Percentiles rank a stretch among this genome's conserved stretches.
Evolutionary conservation across 2,113 vertebrate species (phyloP).

Genomic region (Zosterops hypoxanthus): DNA sequence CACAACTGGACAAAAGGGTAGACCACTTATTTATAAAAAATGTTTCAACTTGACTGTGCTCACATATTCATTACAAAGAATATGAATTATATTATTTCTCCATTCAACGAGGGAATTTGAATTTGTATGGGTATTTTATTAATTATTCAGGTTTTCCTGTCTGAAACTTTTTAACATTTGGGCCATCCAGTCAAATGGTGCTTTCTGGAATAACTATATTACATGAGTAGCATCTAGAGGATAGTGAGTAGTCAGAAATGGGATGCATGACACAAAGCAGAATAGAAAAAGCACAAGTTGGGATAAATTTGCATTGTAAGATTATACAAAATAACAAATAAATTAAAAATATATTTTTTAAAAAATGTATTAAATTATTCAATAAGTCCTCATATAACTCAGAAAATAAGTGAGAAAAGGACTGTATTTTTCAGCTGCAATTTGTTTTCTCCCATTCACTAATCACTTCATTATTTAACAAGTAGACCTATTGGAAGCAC

Average conservation of each 20-base stretch:
- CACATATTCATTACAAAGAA: background rate
- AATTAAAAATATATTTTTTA: background rate
- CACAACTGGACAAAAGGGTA: background rate
- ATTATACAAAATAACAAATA: background rate
- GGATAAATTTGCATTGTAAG: background rate
- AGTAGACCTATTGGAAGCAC: background rate
- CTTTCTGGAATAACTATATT: background rate
- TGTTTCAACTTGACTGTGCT: background rate
- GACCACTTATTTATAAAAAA: background rate
- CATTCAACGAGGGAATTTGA: background rate
- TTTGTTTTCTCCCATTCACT: background rate
- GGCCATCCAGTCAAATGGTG: background rate
- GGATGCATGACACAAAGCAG: background rate
- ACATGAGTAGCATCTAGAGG: background rate
- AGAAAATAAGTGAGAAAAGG: background rate
- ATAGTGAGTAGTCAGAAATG: background rate
- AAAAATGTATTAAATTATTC: too few relatives aligned
- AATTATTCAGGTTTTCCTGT: background rate
- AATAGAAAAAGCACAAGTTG: background rate
- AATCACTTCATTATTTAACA: background rate
- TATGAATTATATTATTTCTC: background rate
- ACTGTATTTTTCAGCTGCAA: background rate
- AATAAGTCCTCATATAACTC: background rate
- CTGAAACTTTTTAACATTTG: background rate
- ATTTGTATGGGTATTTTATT: background rate